These are phyloP conservation scores for Synanthedon vespiformis DNA, from an alignment of 2,888 invertebrate genomes.

Conservation along the genomic window DNA sequence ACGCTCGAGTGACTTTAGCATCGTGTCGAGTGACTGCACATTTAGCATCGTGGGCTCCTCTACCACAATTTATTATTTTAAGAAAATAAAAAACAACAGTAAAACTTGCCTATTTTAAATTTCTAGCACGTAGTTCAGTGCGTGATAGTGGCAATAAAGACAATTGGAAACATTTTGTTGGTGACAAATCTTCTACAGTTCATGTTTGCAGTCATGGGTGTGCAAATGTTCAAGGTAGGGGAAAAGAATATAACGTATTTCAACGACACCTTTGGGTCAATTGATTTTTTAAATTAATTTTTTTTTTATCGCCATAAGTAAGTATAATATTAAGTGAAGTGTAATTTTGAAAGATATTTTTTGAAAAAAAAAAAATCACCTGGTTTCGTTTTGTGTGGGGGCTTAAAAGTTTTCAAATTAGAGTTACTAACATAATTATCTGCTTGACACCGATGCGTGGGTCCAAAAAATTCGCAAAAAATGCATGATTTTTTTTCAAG, in stretches of 20 bases:
- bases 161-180: constrained; percentile 99
- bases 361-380: constrained; percentile 21
- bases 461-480: constrained; percentile 55
- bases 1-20: too few relatives aligned
- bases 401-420: constrained; percentile 26
- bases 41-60: too few relatives aligned
- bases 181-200: constrained; percentile 99
- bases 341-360: constrained; percentile 4
- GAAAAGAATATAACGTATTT: constrained; percentile 14
- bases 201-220: constrained; percentile 99
- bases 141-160: constrained; percentile 98
- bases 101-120: constrained; percentile 1
- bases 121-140: constrained; percentile 99
- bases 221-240: constrained; percentile 99
- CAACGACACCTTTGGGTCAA: constrained; percentile 64
- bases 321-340: background rate
- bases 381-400: constrained; percentile 48
- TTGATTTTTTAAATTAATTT: constrained; percentile 5
- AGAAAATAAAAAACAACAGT: background rate
- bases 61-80: background rate
- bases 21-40: too few relatives aligned
- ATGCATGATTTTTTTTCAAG: constrained; percentile 26
- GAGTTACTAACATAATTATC: constrained; percentile 39
- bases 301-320: background rate
- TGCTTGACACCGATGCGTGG: constrained; percentile 35